A percentile compares a stretch with the other conserved stretches of the same genome.
These are phyloP conservation scores for Aphyosemion australe DNA, from an alignment of 2,113 vertebrate genomes.

Conservation along the genomic window DNA sequence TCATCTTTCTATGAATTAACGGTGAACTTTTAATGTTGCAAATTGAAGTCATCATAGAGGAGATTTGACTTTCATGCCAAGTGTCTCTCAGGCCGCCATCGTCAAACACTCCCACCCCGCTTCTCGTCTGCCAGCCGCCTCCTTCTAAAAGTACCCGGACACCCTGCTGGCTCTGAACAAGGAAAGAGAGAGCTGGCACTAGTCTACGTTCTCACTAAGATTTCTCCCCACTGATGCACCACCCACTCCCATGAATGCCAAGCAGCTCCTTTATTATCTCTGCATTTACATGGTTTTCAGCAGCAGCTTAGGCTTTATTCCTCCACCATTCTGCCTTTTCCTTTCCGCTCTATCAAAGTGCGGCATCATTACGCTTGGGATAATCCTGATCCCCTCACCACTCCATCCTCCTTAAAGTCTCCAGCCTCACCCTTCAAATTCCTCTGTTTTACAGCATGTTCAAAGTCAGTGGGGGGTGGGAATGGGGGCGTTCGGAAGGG, in stretches of 20 bases:
- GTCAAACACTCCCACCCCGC: background rate
- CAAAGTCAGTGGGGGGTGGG: slow-evolving; percentile 5
- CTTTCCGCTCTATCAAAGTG: slow-evolving; percentile 71
- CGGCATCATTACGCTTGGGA: slow-evolving; percentile 77
- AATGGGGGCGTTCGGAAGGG: background rate
- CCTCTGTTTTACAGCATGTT: slow-evolving; percentile 48
- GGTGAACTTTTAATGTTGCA: slow-evolving; percentile 5
- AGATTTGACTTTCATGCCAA: slow-evolving; percentile 32
- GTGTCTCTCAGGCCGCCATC: slow-evolving; percentile 21
- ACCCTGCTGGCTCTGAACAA: slow-evolving; percentile 49
- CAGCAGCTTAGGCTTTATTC: slow-evolving; percentile 68
- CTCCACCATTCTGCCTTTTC: slow-evolving; percentile 21
- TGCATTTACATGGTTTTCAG: slow-evolving; percentile 73
- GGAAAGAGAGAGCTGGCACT: slow-evolving; percentile 37
- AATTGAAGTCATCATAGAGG: slow-evolving; percentile 14
- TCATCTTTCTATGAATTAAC: background rate
- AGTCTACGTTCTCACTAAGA: slow-evolving; percentile 60
- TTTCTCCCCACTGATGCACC: slow-evolving; percentile 67
- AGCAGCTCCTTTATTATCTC: slow-evolving; percentile 78
- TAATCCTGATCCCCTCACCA: slow-evolving; percentile 65
- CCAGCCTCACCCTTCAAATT: slow-evolving; percentile 50
- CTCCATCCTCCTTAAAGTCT: slow-evolving; percentile 32
- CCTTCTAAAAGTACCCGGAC: slow-evolving; percentile 34
- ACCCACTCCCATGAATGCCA: slow-evolving; percentile 76
- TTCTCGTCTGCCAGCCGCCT: slow-evolving; percentile 9